A percentile compares a stretch with the other conserved stretches of the same genome.
These are phyloP conservation scores for Clunio marinus DNA, from an alignment of 2,888 invertebrate genomes.

Conservation along the genomic window DNA sequence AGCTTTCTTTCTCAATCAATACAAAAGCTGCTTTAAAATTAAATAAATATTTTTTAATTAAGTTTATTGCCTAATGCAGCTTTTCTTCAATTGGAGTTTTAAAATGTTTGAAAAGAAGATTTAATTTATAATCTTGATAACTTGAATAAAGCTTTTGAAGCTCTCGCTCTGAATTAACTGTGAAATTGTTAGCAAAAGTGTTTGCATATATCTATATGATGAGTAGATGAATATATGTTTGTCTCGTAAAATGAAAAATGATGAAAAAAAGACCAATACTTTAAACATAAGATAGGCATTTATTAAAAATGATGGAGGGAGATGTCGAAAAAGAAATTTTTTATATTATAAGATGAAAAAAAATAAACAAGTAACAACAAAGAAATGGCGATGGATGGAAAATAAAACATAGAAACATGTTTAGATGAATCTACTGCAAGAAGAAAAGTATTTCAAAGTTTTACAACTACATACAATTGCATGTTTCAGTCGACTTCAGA, in stretches of 20 bases:
- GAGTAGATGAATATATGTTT: no score
- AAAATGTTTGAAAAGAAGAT: no score
- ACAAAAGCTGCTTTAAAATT: no score
- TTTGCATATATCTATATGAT: no score
- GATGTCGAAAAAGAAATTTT: background rate
- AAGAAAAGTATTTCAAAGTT: background rate
- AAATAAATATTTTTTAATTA: no score
- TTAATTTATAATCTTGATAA: no score
- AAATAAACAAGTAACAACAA: background rate
- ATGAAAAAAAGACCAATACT: constrained; percentile 17
- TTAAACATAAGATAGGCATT: background rate
- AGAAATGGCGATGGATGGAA: background rate
- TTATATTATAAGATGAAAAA: constrained; percentile 6
- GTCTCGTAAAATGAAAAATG: background rate
- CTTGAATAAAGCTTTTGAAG: no score
- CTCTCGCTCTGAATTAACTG: no score
- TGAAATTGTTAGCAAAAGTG: background rate
- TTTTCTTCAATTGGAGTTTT: no score
- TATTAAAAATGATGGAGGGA: background rate
- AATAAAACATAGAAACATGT: background rate
- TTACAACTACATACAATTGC: background rate
- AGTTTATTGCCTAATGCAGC: no score
- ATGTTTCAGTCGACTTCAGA: background rate
- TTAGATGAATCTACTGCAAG: background rate
- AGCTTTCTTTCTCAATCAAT: no score